Conservation (phyloP, 1,140 invertebrate genomes). For the Dinothrombium tinctorium region DNA sequence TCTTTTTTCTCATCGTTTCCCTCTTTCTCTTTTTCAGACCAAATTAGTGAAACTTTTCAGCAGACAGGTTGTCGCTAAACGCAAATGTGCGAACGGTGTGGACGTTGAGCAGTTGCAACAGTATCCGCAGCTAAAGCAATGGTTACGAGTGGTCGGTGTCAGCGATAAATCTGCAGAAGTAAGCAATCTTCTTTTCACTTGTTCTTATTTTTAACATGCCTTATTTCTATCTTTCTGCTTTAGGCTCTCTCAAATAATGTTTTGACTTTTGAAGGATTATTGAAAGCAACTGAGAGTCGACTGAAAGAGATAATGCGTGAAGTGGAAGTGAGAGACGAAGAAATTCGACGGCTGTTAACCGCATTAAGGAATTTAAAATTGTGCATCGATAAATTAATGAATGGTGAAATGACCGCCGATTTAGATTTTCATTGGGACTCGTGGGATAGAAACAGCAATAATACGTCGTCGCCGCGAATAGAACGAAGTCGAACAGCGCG, state of each 20-base stretch:
- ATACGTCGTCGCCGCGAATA: conserved; percentile 26
- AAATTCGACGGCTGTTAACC: conserved; percentile 44
- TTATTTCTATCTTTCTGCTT: conserved; percentile 9
- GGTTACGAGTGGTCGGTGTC: conserved; percentile 70
- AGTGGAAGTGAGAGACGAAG: conserved; percentile 40
- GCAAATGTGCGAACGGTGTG: conserved; percentile 37
- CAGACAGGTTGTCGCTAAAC: conserved; percentile 60
- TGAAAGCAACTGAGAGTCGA: conserved; percentile 60
- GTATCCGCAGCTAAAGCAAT: conserved; percentile 51
- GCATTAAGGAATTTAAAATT: conserved; percentile 59
- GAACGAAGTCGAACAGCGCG: conserved; percentile 26
- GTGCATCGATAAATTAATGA: conserved; percentile 38
- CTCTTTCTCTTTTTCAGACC: too few species aligned
- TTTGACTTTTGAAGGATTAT: conserved; percentile 12
- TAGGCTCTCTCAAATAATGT: conserved; percentile 18
- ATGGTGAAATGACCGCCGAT: background rate
- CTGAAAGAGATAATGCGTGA: conserved; percentile 41
- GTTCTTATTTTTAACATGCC: conserved; percentile 5
- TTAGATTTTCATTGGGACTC: background rate
- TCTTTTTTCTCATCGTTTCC: too few species aligned
- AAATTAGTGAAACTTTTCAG: conserved; percentile 84
- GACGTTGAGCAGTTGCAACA: too few species aligned
- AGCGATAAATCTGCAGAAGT: conserved; percentile 42
- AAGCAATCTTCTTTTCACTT: conserved; percentile 14
- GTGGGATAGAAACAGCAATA: conserved; percentile 9